phyloP scores from a whole-genome alignment of 2,113 vertebrate species.

The Lynx canadensis region DNA sequence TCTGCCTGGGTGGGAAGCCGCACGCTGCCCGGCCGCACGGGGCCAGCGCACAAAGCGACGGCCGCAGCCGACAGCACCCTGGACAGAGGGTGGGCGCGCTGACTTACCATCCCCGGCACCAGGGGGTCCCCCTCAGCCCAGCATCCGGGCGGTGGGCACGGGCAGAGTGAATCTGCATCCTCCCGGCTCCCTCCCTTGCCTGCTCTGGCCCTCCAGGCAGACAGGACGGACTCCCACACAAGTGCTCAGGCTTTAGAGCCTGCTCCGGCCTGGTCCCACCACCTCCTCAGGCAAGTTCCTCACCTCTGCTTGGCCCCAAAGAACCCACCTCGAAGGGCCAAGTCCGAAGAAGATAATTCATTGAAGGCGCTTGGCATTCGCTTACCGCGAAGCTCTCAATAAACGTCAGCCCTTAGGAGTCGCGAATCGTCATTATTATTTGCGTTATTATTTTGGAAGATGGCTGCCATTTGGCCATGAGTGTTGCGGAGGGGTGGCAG shows the following conservation, averaged over 20 bases:
- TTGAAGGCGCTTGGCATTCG: background rate
- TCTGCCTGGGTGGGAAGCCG: background rate
- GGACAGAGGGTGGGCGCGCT: background rate
- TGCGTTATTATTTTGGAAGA: background rate
- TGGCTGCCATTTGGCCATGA: fast-evolving
- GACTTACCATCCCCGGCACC: no score
- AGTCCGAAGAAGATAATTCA: background rate
- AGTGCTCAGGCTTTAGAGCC: background rate
- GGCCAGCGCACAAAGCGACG: background rate
- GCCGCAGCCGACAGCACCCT: no score
- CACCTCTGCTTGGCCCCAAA: background rate
- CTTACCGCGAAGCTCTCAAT: background rate
- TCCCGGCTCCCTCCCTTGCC: background rate
- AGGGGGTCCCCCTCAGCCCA: background rate
- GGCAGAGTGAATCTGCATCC: fast-evolving
- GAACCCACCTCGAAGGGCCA: no score
- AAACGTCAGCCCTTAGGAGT: fast-evolving
- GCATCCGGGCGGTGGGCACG: fast-evolving
- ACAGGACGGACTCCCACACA: background rate
- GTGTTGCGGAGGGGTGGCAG: background rate
- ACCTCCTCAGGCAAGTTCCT: fast-evolving
- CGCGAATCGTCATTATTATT: no score
- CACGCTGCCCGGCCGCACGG: fast-evolving
- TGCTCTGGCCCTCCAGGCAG: background rate
- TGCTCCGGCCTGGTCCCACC: fast-evolving